phyloP scores from a whole-genome alignment of 2,113 vertebrate genomes.

The Saccopteryx leptura region DNA sequence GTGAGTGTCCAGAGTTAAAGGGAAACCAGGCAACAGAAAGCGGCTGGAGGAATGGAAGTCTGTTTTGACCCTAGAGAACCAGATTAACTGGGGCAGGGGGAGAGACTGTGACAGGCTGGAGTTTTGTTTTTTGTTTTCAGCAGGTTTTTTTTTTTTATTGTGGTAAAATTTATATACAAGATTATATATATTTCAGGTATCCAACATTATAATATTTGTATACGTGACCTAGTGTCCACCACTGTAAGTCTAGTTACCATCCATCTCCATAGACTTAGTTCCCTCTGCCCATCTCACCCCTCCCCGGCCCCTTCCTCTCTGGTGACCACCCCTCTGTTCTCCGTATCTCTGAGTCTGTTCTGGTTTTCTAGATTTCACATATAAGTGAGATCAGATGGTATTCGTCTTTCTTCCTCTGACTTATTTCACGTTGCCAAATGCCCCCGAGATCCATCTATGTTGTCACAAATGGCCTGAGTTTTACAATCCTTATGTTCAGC shows the following conservation, averaged over 20 bases:
- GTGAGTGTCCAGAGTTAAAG: background rate
- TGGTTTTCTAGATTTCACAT: too few species aligned
- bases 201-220: background rate
- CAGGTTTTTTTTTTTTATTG: background rate
- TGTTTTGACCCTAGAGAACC: background rate
- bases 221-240: background rate
- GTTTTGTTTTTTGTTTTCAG: background rate
- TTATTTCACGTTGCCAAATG: background rate
- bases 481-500: fast-evolving
- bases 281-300: background rate
- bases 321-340: background rate
- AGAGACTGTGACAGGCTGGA: background rate
- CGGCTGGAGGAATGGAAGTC: background rate
- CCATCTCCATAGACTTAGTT: too few species aligned
- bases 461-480: background rate
- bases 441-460: background rate
- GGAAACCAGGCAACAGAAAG: background rate
- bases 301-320: background rate
- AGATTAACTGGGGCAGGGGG: background rate
- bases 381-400: background rate
- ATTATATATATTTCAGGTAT: background rate
- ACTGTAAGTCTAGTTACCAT: background rate
- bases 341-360: background rate
- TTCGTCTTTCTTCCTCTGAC: background rate
- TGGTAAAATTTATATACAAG: background rate